These are phyloP conservation scores for Menidia beryllina DNA, from an alignment of 2,113 vertebrate species.

Conservation along the genomic window DNA sequence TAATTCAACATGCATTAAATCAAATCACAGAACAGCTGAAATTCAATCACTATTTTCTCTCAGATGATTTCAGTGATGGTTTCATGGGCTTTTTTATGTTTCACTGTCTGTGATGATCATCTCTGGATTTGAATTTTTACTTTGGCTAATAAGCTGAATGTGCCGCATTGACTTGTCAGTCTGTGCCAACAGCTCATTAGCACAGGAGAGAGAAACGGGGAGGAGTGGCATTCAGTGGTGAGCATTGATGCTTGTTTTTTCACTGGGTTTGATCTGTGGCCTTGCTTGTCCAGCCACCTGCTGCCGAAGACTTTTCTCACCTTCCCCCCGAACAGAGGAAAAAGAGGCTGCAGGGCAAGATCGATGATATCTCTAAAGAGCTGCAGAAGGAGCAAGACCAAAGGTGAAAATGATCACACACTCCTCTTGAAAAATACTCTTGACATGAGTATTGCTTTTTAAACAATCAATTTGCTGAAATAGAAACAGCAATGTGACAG, in stretches of 20 bases:
- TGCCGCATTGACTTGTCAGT: slow-evolving; percentile 8
- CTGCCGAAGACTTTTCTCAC: slow-evolving; percentile 78
- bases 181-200: neutral
- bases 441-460: neutral
- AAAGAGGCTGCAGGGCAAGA: slow-evolving; percentile 78
- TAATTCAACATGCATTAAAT: neutral
- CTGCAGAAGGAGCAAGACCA: slow-evolving; percentile 92
- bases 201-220: neutral
- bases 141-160: neutral
- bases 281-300: slow-evolving; percentile 52
- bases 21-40: neutral
- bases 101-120: neutral
- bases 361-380: slow-evolving; percentile 88
- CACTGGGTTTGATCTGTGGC: slow-evolving; percentile 1
- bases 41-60: neutral
- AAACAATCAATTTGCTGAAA: neutral
- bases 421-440: neutral
- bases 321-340: slow-evolving; percentile 80
- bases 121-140: neutral
- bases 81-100: neutral
- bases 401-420: slow-evolving; percentile 80
- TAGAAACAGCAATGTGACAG: too few species aligned
- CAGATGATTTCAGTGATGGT: neutral
- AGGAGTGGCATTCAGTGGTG: slow-evolving; percentile 49
- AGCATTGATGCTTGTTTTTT: neutral